Conservation (phyloP, 2,797 vertebrate species). For the Crypturellus tataupa region DNA sequence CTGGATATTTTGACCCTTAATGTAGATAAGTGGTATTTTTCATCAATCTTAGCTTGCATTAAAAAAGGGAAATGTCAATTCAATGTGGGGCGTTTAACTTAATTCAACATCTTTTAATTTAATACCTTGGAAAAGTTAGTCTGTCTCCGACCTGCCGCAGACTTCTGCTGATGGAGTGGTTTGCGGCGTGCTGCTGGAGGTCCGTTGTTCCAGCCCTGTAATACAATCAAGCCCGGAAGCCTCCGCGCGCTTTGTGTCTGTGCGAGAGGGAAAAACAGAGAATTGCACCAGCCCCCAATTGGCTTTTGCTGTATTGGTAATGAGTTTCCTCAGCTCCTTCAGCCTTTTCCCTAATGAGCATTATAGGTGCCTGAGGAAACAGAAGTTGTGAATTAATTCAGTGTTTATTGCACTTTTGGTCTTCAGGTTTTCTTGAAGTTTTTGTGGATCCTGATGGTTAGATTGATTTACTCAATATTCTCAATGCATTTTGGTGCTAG, state of each 20-base stretch:
- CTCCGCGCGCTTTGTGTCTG: neutral
- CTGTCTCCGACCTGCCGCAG: slow-evolving; percentile 72
- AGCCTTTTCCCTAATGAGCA: neutral
- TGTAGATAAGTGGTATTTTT: slow-evolving; percentile 98
- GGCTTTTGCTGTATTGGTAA: neutral
- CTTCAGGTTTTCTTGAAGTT: neutral
- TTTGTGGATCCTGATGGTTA: neutral
- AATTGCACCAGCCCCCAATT: fast-evolving
- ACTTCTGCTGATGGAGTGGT: slow-evolving; percentile 82
- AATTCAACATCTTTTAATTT: slow-evolving; percentile 89
- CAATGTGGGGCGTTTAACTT: slow-evolving; percentile 84
- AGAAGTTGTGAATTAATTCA: neutral
- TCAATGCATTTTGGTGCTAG: fast-evolving
- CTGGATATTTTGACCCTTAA: slow-evolving; percentile 92
- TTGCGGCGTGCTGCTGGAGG: slow-evolving; percentile 46
- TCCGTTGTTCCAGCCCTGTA: slow-evolving; percentile 32
- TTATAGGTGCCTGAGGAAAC: neutral
- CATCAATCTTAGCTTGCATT: slow-evolving; percentile 89
- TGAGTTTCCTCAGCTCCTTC: slow-evolving; percentile 13
- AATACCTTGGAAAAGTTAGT: slow-evolving; percentile 87
- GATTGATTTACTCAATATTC: neutral
- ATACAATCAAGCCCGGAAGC: slow-evolving; percentile 37
- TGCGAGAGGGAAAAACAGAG: neutral
- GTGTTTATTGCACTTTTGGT: neutral
- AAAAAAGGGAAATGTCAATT: slow-evolving; percentile 87